Evolutionary conservation across 2,888 invertebrate species (phyloP).

Genomic region (Lepidochrysops patricia): DNA sequence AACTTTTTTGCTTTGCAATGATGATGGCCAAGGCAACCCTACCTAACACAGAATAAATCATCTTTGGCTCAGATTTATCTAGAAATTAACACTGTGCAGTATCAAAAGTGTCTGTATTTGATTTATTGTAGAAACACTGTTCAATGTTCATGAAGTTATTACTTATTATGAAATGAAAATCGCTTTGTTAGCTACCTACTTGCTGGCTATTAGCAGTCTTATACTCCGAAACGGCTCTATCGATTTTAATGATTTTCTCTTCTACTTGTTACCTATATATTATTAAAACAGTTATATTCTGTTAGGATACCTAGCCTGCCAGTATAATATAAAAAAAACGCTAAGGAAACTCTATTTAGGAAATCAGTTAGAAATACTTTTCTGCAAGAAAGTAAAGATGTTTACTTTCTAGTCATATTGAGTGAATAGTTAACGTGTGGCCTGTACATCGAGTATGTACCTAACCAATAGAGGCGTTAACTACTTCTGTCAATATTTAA

Average conservation of each 20-base stretch:
- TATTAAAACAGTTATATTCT: no score
- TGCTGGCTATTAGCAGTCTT: no score
- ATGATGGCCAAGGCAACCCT: no score
- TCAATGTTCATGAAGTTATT: conserved; percentile 1
- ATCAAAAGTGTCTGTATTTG: conserved; percentile 8
- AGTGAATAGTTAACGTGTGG: conserved; percentile 37
- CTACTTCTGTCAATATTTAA: conserved; percentile 23
- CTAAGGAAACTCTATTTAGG: background rate
- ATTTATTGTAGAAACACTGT: conserved; percentile 5
- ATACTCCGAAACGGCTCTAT: no score
- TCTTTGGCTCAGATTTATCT: conserved; percentile 20
- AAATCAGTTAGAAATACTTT: conserved; percentile 15
- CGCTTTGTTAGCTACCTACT: no score
- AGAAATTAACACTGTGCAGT: conserved; percentile 16
- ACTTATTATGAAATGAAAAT: background rate
- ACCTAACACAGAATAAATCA: conserved; percentile 30
- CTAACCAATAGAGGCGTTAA: no score
- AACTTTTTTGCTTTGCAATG: no score
- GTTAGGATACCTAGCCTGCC: no score
- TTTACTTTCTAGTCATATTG: conserved; percentile 31
- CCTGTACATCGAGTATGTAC: no score
- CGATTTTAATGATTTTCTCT: no score
- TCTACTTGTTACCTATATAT: no score
- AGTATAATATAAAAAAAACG: background rate
- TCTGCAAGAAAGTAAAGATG: conserved; percentile 25